These are phyloP conservation scores for Mylabris phalerata DNA, from an alignment of 1,140 invertebrate species.

Conservation along the genomic window DNA sequence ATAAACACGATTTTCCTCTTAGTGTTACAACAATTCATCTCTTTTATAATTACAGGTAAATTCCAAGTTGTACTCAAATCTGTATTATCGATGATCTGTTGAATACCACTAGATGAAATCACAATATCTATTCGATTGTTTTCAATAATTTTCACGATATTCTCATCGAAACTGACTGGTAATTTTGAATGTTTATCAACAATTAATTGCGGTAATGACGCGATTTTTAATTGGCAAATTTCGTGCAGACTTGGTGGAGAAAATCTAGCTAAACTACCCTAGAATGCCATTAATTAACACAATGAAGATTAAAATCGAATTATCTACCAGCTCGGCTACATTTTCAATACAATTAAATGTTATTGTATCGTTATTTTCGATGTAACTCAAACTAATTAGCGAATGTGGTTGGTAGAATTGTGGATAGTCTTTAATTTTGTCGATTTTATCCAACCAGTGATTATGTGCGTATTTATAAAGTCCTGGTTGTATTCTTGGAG, in stretches of 20 bases:
- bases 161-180: constrained; percentile 41
- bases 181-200: constrained; percentile 7
- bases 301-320: constrained; percentile 9
- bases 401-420: constrained; percentile 24
- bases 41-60: constrained; percentile 43
- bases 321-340: constrained; percentile 27
- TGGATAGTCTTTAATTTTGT: constrained; percentile 21
- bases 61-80: constrained; percentile 39
- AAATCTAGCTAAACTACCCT: constrained; percentile 29
- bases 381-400: constrained; percentile 18
- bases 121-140: constrained; percentile 40
- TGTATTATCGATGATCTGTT: constrained; percentile 41
- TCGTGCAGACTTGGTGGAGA: constrained; percentile 21
- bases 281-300: constrained; percentile 4
- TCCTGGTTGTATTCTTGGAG: constrained; percentile 5
- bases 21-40: constrained; percentile 21
- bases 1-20: constrained; percentile 43
- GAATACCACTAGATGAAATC: constrained; percentile 45
- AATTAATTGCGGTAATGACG: constrained; percentile 10
- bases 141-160: constrained; percentile 40
- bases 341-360: constrained; percentile 23
- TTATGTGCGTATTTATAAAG: constrained; percentile 12
- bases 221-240: constrained; percentile 9
- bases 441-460: constrained; percentile 21
- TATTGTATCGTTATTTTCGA: constrained; percentile 24